Evolutionary conservation across 2,113 vertebrate species (phyloP), one percentile per base, ranked within the genome.

Genomic region (Percopsis transmontana): DNA sequence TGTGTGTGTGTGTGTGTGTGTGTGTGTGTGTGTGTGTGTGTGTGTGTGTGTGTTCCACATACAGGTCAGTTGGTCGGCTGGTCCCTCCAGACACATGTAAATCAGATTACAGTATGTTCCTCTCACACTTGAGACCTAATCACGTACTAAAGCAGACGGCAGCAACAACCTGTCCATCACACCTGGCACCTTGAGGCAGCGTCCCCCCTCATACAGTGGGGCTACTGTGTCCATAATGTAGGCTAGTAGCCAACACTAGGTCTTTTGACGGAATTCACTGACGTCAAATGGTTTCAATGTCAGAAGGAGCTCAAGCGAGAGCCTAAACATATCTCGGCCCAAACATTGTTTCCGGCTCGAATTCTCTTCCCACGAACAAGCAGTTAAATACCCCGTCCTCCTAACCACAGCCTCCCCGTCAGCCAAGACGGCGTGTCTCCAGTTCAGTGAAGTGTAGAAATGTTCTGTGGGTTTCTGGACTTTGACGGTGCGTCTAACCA

Each of bases 111-210:
- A 33, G 27, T 72, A 84, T 56, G 56, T 45, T 48, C 63, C 58
- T 79, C 75, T 70, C 52, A 14, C 50, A 68, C 73, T 80, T 55
- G 6, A 59, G 82, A 56, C 67, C 78, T 82, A 87, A 87, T 82
- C 74, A 16, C 3, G 54, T 19, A 23, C 42, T 58, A 58, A 71
- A 1, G 16, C 40, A 27, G 27, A 63, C 45, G 21, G 45, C 19
- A 60, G 56, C 68, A 59, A 72, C 57, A 12, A 2, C 56, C 38
- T 20, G 41, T 51, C 79, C 39, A 18, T 8, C 9, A 75, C 62
- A 74, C 67, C 66, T 71, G 70, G 15, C 58, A 19, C 51, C 1
- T 15, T 14, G 21, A 19, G 21, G 33, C 42, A 1, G 9, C 10
- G 1, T 57, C 16, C 38, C 15, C 24, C 33, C 24, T 57, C 33